Percentiles rank a stretch among this genome's conserved stretches.
phyloP scores from a whole-genome alignment of 2,113 vertebrate genomes.

The Myrmophylax atrothorax region DNA sequence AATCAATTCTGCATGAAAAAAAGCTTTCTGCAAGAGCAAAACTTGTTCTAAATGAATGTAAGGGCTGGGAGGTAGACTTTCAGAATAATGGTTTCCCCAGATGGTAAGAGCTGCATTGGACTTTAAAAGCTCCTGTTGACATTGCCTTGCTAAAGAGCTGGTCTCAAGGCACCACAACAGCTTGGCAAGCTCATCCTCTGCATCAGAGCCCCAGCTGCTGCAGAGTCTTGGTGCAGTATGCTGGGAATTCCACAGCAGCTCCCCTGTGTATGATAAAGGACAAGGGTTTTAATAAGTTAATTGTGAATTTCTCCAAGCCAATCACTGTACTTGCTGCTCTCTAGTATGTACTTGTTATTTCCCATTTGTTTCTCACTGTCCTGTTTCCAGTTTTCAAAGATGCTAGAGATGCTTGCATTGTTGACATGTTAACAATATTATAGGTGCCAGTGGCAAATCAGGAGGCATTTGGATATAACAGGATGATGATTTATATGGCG shows the following conservation, averaged over 20 bases:
- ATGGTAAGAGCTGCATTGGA: neutral
- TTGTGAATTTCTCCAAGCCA: neutral
- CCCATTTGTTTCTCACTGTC: neutral
- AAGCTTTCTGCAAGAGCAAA: neutral
- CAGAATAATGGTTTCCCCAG: neutral
- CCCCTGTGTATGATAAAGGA: neutral
- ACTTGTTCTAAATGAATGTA: neutral
- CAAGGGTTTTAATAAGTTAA: neutral
- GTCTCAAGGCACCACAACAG: neutral
- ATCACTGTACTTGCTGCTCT: neutral
- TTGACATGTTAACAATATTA: neutral
- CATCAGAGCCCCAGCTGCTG: neutral
- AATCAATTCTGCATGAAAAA: neutral
- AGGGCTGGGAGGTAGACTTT: neutral
- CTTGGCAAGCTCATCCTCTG: neutral
- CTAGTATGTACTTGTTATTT: neutral
- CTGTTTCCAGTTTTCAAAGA: neutral
- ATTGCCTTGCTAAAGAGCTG: neutral
- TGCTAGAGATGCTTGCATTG: neutral
- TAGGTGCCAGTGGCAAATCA: neutral
- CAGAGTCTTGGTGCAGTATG: neutral
- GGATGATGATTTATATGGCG: neutral
- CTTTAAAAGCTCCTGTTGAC: neutral
- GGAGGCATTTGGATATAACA: neutral
- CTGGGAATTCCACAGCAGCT: slow-evolving; percentile 2